These are phyloP conservation scores for Cheilinus undulatus DNA, from an alignment of 2,113 vertebrate genomes.

Conservation along the genomic window DNA sequence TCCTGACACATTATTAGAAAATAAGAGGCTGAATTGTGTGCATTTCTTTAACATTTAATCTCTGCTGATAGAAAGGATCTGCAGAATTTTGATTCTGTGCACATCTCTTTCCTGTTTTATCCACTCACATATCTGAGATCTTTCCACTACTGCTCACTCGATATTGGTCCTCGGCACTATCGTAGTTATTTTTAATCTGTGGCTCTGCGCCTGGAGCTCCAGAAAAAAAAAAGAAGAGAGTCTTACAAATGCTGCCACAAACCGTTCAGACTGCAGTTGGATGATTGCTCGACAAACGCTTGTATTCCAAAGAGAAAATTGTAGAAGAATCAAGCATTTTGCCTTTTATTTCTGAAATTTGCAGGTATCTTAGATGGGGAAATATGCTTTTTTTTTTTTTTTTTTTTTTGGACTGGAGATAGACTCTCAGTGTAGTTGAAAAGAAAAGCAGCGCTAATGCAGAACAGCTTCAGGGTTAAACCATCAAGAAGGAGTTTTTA, in stretches of 20 bases:
- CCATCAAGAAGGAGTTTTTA: constrained; percentile 22
- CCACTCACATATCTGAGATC: constrained; percentile 12
- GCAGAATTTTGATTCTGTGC: no score
- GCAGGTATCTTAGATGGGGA: not conserved
- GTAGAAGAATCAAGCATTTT: not conserved
- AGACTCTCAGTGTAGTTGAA: not conserved
- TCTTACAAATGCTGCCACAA: constrained; percentile 50
- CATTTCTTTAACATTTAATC: no score
- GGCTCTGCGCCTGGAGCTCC: constrained; percentile 58
- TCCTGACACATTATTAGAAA: no score
- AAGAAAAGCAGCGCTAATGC: constrained; percentile 9
- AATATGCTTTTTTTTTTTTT: no score
- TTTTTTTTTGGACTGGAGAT: constrained; percentile 19
- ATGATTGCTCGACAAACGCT: constrained; percentile 13
- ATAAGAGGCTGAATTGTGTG: no score
- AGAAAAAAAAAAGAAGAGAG: constrained; percentile 3
- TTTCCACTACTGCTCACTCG: constrained; percentile 21
- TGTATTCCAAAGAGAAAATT: constrained; percentile 3
- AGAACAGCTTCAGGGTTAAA: constrained; percentile 32
- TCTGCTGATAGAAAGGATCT: not conserved
- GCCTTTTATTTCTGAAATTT: not conserved
- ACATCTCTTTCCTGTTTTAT: not conserved
- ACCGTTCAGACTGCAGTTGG: constrained; percentile 8
- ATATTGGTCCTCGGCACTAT: constrained; percentile 46
- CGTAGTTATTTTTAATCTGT: constrained; percentile 69